Conservation (phyloP, 2,888 invertebrate genomes). For the Plemyria rubiginata region DNA sequence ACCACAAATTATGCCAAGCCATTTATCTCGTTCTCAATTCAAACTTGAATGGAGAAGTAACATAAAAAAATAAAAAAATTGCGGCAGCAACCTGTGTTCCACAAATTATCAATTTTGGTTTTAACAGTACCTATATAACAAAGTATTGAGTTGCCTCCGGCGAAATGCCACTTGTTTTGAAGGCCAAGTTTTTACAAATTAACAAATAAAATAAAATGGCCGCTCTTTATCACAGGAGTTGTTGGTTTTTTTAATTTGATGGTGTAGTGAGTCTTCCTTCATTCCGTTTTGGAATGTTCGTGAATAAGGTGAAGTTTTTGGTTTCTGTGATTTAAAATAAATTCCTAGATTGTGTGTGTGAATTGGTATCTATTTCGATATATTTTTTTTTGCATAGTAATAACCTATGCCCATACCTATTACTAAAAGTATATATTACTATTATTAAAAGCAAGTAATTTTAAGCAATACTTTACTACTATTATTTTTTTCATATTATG, state of each 20-base stretch:
- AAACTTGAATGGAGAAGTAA: constrained; percentile 26
- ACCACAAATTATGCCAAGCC: constrained; percentile 52
- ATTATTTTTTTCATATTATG: no score
- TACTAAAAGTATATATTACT: no score
- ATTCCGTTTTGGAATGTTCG: neutral
- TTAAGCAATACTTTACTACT: no score
- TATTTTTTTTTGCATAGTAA: no score
- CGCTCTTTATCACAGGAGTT: neutral
- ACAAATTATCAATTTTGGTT: constrained; percentile 54
- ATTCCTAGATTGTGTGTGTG: no score
- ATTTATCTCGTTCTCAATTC: constrained; percentile 28
- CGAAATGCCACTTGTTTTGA: constrained; percentile 65
- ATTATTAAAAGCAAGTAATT: no score
- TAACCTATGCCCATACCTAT: no score
- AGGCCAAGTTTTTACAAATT: constrained; percentile 63
- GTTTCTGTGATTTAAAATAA: no score
- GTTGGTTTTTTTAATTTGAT: neutral
- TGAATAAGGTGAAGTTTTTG: neutral
- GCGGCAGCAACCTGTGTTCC: constrained; percentile 44
- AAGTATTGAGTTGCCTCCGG: constrained; percentile 52
- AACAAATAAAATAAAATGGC: constrained; percentile 42
- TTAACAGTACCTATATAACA: constrained; percentile 45
- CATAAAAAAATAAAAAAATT: constrained; percentile 27
- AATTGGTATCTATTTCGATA: no score
- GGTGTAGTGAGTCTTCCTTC: neutral